phyloP scores from a whole-genome alignment of 2,888 invertebrate genomes.

The Drosophila planitibia region DNA sequence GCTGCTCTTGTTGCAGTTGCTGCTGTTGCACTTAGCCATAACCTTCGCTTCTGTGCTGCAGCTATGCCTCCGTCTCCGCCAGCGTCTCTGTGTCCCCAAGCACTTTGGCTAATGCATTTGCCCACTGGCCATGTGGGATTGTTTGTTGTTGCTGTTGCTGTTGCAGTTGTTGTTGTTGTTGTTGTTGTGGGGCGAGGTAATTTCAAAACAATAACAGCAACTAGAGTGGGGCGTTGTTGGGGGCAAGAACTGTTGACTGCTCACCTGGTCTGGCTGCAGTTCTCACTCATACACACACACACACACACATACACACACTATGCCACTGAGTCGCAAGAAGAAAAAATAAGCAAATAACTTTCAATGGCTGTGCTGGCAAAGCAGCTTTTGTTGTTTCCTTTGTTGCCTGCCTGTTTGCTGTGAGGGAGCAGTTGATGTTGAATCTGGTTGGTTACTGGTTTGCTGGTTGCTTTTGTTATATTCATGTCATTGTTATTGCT shows the following conservation, averaged over 20 bases:
- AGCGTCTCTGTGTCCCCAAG: constrained; percentile 25
- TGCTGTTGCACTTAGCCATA: constrained; percentile 45
- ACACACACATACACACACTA: constrained; percentile 1
- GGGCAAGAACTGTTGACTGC: constrained; percentile 63
- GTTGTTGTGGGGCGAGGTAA: constrained; percentile 57
- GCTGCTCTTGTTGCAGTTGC: constrained; percentile 18
- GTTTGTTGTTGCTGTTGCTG: constrained; percentile 26
- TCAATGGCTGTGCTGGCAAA: constrained; percentile 33
- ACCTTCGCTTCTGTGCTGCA: constrained; percentile 28
- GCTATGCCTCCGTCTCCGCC: neutral
- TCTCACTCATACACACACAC: constrained; percentile 10
- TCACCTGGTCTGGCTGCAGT: constrained; percentile 51
- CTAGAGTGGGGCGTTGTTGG: constrained; percentile 21
- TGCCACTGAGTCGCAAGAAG: constrained; percentile 29
- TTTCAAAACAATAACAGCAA: constrained; percentile 70
- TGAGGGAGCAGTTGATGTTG: constrained; percentile 7
- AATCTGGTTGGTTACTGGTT: constrained; percentile 5
- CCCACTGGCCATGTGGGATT: constrained; percentile 80
- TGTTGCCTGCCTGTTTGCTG: neutral
- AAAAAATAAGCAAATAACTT: constrained; percentile 53
- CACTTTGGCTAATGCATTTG: constrained; percentile 81
- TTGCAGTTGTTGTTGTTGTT: constrained; percentile 28
- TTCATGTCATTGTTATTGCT: constrained; percentile 72
- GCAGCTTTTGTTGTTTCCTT: constrained; percentile 10
- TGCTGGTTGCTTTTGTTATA: constrained; percentile 57